Evolutionary conservation across 1,140 invertebrate genomes (phyloP), one percentile per base, ranked within the genome.

Genomic region (Zophobas atratus): DNA sequence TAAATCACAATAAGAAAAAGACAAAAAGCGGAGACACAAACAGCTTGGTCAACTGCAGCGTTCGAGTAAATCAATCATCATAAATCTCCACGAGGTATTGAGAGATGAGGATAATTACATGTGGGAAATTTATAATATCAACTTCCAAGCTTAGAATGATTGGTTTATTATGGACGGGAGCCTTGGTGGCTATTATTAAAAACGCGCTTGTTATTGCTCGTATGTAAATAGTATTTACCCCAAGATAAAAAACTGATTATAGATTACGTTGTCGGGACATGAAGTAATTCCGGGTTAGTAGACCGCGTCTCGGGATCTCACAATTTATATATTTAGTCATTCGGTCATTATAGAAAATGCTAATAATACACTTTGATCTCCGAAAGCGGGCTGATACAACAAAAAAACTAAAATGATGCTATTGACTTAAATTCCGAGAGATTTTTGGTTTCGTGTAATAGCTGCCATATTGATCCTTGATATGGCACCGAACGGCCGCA

Each of bases 51-150:
- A 53, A 51, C 49, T 51, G 49, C 8, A 51, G 49, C n/a, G n/a
- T 2, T 63, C 6, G 57, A 63, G 57, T 20, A 67, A 67, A 67
- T 67, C 60, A 67, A 67, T 67, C 60, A 67, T 20, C 60, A 67
- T 67, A 67, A 67, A 67, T 67, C 60, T 67, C 55, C 32, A 35
- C 2, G 60, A 67, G 60, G 60, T 67, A 67, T 67, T 67, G 60
- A 67, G 39, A 67, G 60, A 43, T 67, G 39, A 2, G n/a, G 60
- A 67, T 43, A 67, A 67, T 63, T 63, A 63, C 36, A 63, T 63
- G 55, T 57, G 33, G 55, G 33, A 57, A 57, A 57, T 57, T 57
- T 57, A 57, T 57, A 57, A 57, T 57, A 57, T 57, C 55, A 57
- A 57, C 55, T 57, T 57, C 32, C 55, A 57, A 5, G 32, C 55